These are phyloP conservation scores for Epistrophe grossulariae DNA, from an alignment of 2,888 invertebrate genomes.

Conservation along the genomic window DNA sequence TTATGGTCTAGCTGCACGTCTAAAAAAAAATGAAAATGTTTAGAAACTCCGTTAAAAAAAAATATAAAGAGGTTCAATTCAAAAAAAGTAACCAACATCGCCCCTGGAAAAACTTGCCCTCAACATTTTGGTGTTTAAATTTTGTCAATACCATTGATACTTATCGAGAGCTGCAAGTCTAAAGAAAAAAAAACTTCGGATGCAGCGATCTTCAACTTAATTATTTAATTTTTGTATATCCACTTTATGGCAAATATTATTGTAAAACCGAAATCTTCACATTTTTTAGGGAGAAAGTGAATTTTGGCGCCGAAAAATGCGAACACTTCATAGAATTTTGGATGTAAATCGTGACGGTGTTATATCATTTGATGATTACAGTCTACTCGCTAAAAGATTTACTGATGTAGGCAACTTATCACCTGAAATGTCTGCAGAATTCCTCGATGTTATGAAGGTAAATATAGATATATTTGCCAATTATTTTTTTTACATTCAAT, in stretches of 20 bases:
- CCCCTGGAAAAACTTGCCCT: no score
- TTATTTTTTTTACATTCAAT: not conserved
- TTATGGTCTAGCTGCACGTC: no score
- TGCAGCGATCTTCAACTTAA: no score
- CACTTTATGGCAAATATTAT: not conserved
- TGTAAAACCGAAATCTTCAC: not conserved
- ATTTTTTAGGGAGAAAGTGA: constrained; percentile 83
- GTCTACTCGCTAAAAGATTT: constrained; percentile 90
- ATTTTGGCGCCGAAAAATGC: constrained; percentile 94
- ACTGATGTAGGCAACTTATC: constrained; percentile 90
- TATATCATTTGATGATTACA: constrained; percentile 92
- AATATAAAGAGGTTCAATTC: no score
- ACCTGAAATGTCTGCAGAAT: constrained; percentile 88
- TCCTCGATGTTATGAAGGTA: constrained; percentile 89
- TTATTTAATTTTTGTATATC: no score
- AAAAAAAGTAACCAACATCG: no score
- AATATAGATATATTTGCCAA: not conserved
- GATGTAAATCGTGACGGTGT: constrained; percentile 95
- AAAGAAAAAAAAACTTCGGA: no score
- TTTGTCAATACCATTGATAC: no score
- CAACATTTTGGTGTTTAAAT: no score
- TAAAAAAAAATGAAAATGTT: no score
- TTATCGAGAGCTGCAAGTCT: no score
- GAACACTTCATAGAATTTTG: constrained; percentile 91
- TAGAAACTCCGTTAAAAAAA: no score